Percentiles rank a stretch among this genome's conserved stretches.
Evolutionary conservation across 1,140 invertebrate genomes (phyloP).

Genomic region (Eciton burchellii): DNA sequence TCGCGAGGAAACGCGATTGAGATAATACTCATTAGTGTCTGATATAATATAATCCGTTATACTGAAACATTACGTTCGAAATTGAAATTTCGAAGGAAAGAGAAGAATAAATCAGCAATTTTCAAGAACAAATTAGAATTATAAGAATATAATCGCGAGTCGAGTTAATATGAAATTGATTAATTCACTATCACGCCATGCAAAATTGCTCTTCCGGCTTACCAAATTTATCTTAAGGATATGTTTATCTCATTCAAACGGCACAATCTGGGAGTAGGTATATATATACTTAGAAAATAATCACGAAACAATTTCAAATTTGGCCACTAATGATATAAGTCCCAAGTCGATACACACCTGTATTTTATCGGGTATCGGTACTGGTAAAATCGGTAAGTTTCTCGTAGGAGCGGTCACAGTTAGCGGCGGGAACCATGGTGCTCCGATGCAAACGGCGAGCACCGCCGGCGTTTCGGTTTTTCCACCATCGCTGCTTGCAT

Average conservation of each 20-base stretch:
- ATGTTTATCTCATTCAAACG: conserved; percentile 57
- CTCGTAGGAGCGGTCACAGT: conserved; percentile 88
- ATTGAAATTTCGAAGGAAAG: background rate
- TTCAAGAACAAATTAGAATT: background rate
- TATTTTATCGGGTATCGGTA: conserved; percentile 78
- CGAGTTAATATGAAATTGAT: conserved; percentile 32
- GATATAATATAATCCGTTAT: background rate
- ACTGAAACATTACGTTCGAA: background rate
- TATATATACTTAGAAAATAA: conserved; percentile 29
- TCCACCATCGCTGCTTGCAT: conserved; percentile 68
- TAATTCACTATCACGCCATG: conserved; percentile 43
- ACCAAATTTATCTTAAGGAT: conserved; percentile 53
- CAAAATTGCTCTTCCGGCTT: conserved; percentile 55
- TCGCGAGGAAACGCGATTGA: too few relatives aligned
- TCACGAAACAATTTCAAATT: background rate
- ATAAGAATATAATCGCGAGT: too few relatives aligned
- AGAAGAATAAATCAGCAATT: background rate
- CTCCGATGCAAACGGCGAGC: conserved; percentile 80
- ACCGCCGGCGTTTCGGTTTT: conserved; percentile 82
- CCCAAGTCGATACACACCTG: conserved; percentile 72
- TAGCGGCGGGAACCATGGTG: conserved; percentile 90
- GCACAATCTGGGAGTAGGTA: conserved; percentile 63
- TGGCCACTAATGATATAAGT: background rate
- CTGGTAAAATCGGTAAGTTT: conserved; percentile 80
- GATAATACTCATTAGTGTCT: background rate